Evolutionary conservation across 1,140 invertebrate species (phyloP), one percentile per base, ranked within the genome.

Genomic region (Caerostris extrusa): DNA sequence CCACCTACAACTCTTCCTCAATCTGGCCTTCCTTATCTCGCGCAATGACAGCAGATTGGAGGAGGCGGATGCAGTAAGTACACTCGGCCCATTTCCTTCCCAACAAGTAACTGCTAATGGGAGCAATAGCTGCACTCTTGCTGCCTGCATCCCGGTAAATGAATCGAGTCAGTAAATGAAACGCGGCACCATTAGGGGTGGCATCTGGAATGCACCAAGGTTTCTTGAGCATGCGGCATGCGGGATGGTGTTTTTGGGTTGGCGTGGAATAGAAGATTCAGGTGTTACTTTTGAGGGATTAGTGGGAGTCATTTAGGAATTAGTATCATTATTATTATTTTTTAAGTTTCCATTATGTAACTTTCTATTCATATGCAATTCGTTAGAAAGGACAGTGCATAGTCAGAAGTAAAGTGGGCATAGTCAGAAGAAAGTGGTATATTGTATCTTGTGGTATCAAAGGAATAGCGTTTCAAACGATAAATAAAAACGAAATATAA

Each of bases 1-100:
- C 90, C 96, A 96, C 95, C 95, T 96, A 87, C 96, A 96, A 95
- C 96, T 96, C 7, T 96, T 95, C 92, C 95, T 96, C 7, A 96
- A 96, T 93, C 94, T 96, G 55, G 96, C 96, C 3, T 96, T 95
- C 60, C 95, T 96, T 7, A 95, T 96, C 53, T 95, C 96, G 10
- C 95, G 96, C 90, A 96, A 96, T 94, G 94, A 95, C 53, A 95
- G 94, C 34, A 95, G 96, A 90, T 95, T 96, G 10, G 91, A 95
- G 58, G 96, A 96, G 95, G 96, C 96, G 7, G 96, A 96, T 94
- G 91, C 91, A 53, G 94, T 95, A 90, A 94, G 85, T 88, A 61
- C 57, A 87, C 50, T 69, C 6, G 87, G 19, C 17, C 61, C 64
- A 69, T 89, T 89, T 64, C 64, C 87, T 55, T 7, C 58, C 87